Conservation (phyloP, 2,797 vertebrate genomes). For the Remorina albescens region DNA sequence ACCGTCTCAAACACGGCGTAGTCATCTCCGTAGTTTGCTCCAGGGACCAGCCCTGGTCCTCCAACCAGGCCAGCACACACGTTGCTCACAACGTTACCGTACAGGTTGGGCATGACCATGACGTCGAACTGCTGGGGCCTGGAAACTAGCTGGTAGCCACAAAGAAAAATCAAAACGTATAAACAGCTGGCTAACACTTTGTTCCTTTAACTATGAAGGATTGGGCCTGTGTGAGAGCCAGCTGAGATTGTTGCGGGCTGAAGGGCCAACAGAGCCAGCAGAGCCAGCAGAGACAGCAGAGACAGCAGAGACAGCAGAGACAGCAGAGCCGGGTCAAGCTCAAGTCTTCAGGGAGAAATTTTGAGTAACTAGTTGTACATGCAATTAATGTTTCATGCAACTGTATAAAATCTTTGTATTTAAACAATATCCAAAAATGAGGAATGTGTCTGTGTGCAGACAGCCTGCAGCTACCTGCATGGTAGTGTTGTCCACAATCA, state of each 20-base stretch:
- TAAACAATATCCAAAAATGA: not conserved
- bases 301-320: too few species aligned
- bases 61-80: constrained; percentile 91
- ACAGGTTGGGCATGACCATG: constrained; percentile 94
- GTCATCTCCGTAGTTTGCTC: constrained; percentile 88
- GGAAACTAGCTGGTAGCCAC: constrained; percentile 84
- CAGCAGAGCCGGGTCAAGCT: not conserved
- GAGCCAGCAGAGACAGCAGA: too few species aligned
- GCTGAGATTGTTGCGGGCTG: not conserved
- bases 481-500: constrained; percentile 92
- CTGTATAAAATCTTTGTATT: too few species aligned
- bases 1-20: constrained; percentile 91
- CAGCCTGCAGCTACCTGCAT: constrained; percentile 86
- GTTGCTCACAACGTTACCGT: constrained; percentile 91
- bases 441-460: not conserved
- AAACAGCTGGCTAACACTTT: not conserved
- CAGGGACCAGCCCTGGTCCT: constrained; percentile 89
- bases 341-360: not conserved
- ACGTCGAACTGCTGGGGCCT: constrained; percentile 91
- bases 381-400: too few species aligned
- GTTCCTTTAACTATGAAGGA: not conserved
- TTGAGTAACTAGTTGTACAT: not conserved
- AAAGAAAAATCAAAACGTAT: not conserved
- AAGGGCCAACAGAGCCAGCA: not conserved
- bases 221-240: not conserved